Evolutionary conservation across 1,140 invertebrate genomes (phyloP).

Genomic region (Lordiphosa stackelbergi): DNA sequence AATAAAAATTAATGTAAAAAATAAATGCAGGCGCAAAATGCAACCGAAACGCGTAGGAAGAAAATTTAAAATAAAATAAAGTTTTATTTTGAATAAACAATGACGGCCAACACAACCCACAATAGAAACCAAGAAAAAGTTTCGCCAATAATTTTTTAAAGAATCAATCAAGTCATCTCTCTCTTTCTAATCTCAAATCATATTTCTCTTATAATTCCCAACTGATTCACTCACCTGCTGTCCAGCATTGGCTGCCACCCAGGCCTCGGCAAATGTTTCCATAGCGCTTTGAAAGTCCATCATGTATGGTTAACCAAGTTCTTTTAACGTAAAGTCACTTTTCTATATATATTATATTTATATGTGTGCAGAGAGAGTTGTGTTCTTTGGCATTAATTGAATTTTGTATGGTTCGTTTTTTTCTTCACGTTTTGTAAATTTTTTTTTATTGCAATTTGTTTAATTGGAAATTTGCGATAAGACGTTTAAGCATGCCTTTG

Average conservation of each 20-base stretch:
- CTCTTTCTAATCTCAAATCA: no score
- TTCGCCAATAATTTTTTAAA: no score
- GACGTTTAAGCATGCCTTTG: slow-evolving; percentile 44
- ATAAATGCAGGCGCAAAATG: no score
- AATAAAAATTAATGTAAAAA: no score
- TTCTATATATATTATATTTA: slow-evolving; percentile 13
- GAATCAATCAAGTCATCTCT: no score
- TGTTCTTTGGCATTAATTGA: slow-evolving; percentile 62
- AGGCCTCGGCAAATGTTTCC: slow-evolving; percentile 97
- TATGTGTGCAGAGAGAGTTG: slow-evolving; percentile 22
- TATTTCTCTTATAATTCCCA: not conserved
- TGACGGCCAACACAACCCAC: no score
- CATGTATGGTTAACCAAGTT: slow-evolving; percentile 21
- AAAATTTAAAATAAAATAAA: no score
- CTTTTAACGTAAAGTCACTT: slow-evolving; percentile 19
- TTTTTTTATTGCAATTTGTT: slow-evolving; percentile 41
- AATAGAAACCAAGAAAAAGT: no score
- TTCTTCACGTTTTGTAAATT: slow-evolving; percentile 13
- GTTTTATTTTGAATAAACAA: no score
- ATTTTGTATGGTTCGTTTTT: slow-evolving; percentile 47
- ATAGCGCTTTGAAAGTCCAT: slow-evolving; percentile 98
- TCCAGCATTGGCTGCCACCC: slow-evolving; percentile 93
- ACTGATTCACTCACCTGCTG: slow-evolving; percentile 80
- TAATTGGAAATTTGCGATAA: slow-evolving; percentile 45
- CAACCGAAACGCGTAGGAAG: no score